phyloP scores from a whole-genome alignment of 2,797 vertebrate species.

The Dipus sagitta region DNA sequence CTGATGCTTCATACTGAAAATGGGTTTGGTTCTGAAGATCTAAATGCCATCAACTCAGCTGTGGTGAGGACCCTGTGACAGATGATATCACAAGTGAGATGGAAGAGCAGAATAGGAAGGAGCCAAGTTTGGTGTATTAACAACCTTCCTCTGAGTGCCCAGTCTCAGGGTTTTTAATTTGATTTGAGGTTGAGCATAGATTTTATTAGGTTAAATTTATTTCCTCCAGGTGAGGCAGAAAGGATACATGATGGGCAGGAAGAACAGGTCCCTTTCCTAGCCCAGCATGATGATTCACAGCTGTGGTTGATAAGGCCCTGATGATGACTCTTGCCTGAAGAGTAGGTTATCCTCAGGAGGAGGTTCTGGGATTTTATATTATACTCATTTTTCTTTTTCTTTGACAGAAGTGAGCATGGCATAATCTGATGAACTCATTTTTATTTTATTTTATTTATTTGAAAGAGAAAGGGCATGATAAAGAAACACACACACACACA shows the following conservation, averaged over 20 bases:
- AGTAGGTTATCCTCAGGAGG: too few relatives aligned
- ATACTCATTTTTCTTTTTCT: background rate
- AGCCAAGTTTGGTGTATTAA: background rate
- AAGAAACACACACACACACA: too few relatives aligned
- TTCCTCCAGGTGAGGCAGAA: background rate
- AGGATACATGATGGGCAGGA: background rate
- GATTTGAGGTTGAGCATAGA: too few relatives aligned
- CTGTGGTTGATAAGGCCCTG: too few relatives aligned
- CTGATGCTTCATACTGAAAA: background rate
- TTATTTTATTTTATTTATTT: too few relatives aligned
- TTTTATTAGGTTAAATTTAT: background rate
- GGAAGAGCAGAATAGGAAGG: background rate
- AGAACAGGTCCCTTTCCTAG: background rate
- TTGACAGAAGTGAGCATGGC: background rate
- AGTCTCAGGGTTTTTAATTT: background rate
- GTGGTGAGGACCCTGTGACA: background rate
- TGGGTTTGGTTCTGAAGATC: background rate
- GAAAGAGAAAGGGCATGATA: too few relatives aligned
- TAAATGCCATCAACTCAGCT: background rate
- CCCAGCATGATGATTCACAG: background rate
- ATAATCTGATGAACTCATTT: too few relatives aligned
- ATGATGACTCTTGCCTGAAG: background rate
- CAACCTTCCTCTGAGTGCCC: background rate
- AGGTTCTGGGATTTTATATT: background rate
- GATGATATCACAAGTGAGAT: background rate